phyloP scores from a whole-genome alignment of 2,797 vertebrate species.

The Cynodonichthys magdalenae region DNA sequence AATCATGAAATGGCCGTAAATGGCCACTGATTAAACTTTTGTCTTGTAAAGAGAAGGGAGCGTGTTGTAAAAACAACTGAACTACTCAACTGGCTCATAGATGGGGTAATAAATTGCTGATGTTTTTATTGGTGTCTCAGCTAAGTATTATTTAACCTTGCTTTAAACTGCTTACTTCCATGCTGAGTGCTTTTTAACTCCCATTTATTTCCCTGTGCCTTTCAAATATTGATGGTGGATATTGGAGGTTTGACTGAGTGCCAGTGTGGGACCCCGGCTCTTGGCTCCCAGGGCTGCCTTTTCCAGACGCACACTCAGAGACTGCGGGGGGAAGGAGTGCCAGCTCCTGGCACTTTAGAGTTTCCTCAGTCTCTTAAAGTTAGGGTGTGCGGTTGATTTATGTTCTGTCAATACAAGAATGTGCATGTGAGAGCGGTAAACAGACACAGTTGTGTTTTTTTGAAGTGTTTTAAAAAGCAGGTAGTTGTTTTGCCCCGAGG shows the following conservation, averaged over 20 bases:
- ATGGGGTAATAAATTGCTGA: slow-evolving; percentile 82
- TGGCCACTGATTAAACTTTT: slow-evolving; percentile 68
- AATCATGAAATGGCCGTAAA: slow-evolving; percentile 67
- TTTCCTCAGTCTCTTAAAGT: slow-evolving; percentile 67
- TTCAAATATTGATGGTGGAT: slow-evolving; percentile 85
- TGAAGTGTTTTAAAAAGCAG: slow-evolving; percentile 65
- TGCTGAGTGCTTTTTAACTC: slow-evolving; percentile 86
- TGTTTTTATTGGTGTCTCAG: slow-evolving; percentile 82
- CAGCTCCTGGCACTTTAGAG: slow-evolving; percentile 66
- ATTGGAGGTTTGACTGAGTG: slow-evolving; percentile 80
- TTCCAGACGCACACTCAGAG: slow-evolving; percentile 33
- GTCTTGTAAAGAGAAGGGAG: slow-evolving; percentile 65
- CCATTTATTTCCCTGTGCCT: slow-evolving; percentile 76
- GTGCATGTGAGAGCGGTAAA: slow-evolving; percentile 63
- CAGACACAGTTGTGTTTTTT: slow-evolving; percentile 55
- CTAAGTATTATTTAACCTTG: slow-evolving; percentile 87
- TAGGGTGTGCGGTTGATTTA: slow-evolving; percentile 72
- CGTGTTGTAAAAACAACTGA: slow-evolving; percentile 71
- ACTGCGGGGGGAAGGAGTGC: slow-evolving; percentile 47
- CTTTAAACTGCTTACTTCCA: slow-evolving; percentile 84
- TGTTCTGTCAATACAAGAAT: slow-evolving; percentile 66
- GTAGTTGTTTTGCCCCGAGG: slow-evolving; percentile 70
- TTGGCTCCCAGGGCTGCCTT: slow-evolving; percentile 63
- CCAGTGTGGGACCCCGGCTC: slow-evolving; percentile 77
- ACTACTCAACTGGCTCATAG: slow-evolving; percentile 79